These are phyloP conservation scores for Exephanes ischioxanthus DNA, from an alignment of 2,888 invertebrate species.

Conservation along the genomic window DNA sequence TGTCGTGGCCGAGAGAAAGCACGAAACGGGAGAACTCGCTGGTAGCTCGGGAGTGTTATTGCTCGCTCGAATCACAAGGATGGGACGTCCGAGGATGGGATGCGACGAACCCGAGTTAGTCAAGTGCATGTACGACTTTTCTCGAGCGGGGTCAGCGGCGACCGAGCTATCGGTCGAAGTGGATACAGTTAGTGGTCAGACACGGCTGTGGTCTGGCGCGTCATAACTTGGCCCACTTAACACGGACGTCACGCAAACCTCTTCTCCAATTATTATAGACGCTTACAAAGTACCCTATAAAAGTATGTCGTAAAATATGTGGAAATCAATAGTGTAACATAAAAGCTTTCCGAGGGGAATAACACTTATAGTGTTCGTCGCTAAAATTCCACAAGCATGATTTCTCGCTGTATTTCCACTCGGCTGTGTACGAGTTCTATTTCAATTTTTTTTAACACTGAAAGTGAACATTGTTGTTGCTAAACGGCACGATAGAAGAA, in stretches of 20 bases:
- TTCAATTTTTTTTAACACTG: too few relatives aligned
- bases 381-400: too few relatives aligned
- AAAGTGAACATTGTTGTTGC: too few relatives aligned
- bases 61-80: conserved; percentile 5
- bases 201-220: conserved; percentile 40
- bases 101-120: conserved; percentile 29
- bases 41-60: conserved; percentile 1
- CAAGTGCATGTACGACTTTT: conserved; percentile 43
- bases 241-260: conserved; percentile 28
- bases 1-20: conserved; percentile 14
- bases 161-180: conserved; percentile 47
- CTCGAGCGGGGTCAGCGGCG: conserved; percentile 2
- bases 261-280: background rate
- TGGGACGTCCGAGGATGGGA: background rate
- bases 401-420: too few relatives aligned
- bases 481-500: too few relatives aligned
- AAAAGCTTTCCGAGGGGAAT: background rate
- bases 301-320: background rate
- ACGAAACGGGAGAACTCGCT: conserved; percentile 17
- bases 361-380: too few relatives aligned
- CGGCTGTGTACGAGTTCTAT: too few relatives aligned
- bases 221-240: conserved; percentile 16
- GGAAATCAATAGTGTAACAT: background rate
- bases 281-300: background rate
- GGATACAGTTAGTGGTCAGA: conserved; percentile 62